Conservation (phyloP, 2,888 invertebrate species). For the Phalera bucephala region DNA sequence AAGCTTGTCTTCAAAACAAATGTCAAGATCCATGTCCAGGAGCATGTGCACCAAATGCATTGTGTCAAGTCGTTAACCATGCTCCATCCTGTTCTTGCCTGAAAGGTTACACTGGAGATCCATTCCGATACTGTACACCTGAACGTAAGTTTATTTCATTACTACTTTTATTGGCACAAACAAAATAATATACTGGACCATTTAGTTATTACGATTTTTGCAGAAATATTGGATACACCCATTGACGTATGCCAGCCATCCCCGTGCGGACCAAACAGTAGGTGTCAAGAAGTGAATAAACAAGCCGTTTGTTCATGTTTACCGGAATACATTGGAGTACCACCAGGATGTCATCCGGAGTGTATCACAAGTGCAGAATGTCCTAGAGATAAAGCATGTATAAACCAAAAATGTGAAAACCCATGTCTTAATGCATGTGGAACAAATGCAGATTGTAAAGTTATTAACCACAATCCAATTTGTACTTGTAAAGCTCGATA, state of each 20-base stretch:
- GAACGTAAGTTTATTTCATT: slow-evolving; percentile 76
- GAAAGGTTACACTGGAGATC: slow-evolving; percentile 88
- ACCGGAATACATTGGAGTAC: slow-evolving; percentile 87
- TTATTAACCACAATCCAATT: slow-evolving; percentile 90
- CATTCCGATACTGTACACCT: slow-evolving; percentile 84
- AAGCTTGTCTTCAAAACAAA: slow-evolving; percentile 87
- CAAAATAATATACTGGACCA: no score
- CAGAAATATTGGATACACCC: slow-evolving; percentile 51
- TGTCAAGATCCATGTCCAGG: slow-evolving; percentile 91
- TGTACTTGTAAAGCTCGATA: slow-evolving; percentile 86
- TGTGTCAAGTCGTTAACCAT: slow-evolving; percentile 89
- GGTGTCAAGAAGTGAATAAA: slow-evolving; percentile 87
- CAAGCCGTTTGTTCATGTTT: slow-evolving; percentile 90
- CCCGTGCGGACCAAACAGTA: slow-evolving; percentile 90
- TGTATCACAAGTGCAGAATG: slow-evolving; percentile 91
- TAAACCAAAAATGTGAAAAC: slow-evolving; percentile 89
- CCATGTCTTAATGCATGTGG: slow-evolving; percentile 89
- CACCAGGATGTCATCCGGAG: slow-evolving; percentile 90
- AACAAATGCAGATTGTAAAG: slow-evolving; percentile 86
- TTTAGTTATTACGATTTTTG: no score
- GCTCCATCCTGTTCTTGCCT: slow-evolving; percentile 87
- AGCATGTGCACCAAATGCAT: slow-evolving; percentile 89
- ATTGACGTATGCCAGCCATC: slow-evolving; percentile 86
- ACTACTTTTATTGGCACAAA: no score
- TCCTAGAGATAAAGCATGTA: slow-evolving; percentile 87